Evolutionary conservation across 2,888 invertebrate species (phyloP), one percentile per base, ranked within the genome.

Genomic region (Dendrolimus houi): DNA sequence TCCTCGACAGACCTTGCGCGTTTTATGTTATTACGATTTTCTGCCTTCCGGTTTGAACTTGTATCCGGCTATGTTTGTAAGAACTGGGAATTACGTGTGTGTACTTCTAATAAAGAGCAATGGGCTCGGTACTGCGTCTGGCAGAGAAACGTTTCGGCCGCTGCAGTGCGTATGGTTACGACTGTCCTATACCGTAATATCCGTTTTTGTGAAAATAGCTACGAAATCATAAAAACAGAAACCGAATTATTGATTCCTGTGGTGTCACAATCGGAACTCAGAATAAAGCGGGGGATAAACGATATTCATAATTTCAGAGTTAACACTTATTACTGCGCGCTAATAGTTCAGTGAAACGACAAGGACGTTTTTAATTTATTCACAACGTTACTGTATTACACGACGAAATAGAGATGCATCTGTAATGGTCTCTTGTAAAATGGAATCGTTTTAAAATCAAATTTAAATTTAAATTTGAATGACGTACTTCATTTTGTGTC

Each of bases 281-380:
- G 17, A 14, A 9, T 52, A 52, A 53, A 56, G 17, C 41, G 56
- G 10, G 56, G 56, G 53, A 53, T 41, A 52, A 52, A 55, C 52
- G 55, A 55, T 52, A 56, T 42, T 52, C 52, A 54, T 55, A 55
- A 53, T 58, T 53, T 57, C 42, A 53, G 55, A 47, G 53, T 55
- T 42, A 14, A 55, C 40, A 14, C 42, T 47, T 55, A 55, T 58
- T 58, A 58, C 55, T 52, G 40, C 17, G 41, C 41, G 56, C 14
- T 55, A 53, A 41, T 53, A 53, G 53, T 53, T 40, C 53, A 17
- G 17, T 12, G 9, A 47, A 12, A 47, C 10, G 47, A 47, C 47
- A 47, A 10, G 2, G 47, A 3, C 47, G 3, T 9, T 47, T 47
- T 47, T 12, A 47, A 47, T 47, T 47, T 47, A 47, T 47, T 47